Base-by-base conservation (phyloP, 2,113 vertebrate genomes). In the Centropus unirufus region DNA sequence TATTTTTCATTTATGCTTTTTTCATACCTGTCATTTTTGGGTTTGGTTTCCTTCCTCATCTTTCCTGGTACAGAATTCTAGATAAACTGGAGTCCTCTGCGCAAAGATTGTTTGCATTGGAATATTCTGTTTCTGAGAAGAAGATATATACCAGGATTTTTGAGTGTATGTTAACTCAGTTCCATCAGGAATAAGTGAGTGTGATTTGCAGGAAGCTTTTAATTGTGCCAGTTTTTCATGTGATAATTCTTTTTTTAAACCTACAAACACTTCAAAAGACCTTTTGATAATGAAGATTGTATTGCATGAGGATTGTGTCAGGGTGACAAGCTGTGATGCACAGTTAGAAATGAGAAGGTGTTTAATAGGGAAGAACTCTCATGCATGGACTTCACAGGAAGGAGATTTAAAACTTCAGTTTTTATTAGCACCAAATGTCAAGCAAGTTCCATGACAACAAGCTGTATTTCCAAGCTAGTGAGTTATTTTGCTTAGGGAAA, bases 341-440 rank as follows among this genome's bases (percentile, higher is more conserved):
- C 19, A 80, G 89, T 24, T 30, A 63, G 62, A 75, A 87, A 11
- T 32, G 49, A 64, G 49, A n/a, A 75, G 44, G 76, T 95, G 72
- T 94, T 94, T 90, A 93, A 84, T 57, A 75, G 59, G 17, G 79
- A 96, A 83, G 52, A 89, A 88, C 68, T 88, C 76, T 59, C 84
- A 86, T 57, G 84, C 74, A 94, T 6, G 1, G 51, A 89, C 80
- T 94, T 95, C 90, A 91, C 74, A 87, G 73, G 76, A 72, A 80
- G 58, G 42, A 87, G 79, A 93, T 77, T 94, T 93, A 96, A 93
- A 95, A 83, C 85, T 90, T 95, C 63, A 74, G 0, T 62, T 79
- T 97, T 93, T 96, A 93, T 95, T 95, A 95, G 87, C 93, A 95
- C 92, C 94, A 94, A 83, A 95, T 92, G 96, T 77, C 90, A 95